Evolutionary conservation across 2,113 vertebrate genomes (phyloP).

Genomic region (Lamprotornis superbus): DNA sequence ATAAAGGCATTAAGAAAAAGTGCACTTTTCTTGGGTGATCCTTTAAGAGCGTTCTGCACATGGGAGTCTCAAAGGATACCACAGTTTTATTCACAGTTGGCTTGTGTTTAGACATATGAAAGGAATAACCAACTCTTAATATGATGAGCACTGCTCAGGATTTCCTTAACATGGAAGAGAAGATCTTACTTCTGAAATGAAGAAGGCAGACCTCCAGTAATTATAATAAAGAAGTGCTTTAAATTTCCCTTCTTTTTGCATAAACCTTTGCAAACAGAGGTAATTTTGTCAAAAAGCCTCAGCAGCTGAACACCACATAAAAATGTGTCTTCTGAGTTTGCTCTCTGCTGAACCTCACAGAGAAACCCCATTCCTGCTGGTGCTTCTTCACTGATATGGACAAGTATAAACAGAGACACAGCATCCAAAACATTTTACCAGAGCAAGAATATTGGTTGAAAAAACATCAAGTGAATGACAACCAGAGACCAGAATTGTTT

Average conservation of each 20-base stretch:
- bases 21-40: background rate
- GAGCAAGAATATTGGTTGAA: background rate
- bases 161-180: background rate
- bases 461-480: background rate
- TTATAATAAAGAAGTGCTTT: background rate
- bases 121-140: background rate
- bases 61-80: background rate
- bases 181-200: background rate
- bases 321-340: background rate
- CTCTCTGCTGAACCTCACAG: background rate
- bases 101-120: background rate
- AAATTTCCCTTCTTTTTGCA: background rate
- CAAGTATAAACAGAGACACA: background rate
- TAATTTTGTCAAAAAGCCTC: background rate
- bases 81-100: background rate
- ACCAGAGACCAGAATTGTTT: background rate
- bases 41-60: background rate
- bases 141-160: background rate
- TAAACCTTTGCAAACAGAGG: background rate
- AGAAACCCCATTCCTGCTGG: background rate
- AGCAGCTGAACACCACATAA: background rate
- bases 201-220: background rate
- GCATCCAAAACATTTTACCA: background rate
- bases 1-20: background rate
- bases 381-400: background rate